Percentiles rank a stretch among this genome's conserved stretches.
These are phyloP conservation scores for Acropternis orthonyx DNA, from an alignment of 2,797 vertebrate genomes.

Conservation along the genomic window DNA sequence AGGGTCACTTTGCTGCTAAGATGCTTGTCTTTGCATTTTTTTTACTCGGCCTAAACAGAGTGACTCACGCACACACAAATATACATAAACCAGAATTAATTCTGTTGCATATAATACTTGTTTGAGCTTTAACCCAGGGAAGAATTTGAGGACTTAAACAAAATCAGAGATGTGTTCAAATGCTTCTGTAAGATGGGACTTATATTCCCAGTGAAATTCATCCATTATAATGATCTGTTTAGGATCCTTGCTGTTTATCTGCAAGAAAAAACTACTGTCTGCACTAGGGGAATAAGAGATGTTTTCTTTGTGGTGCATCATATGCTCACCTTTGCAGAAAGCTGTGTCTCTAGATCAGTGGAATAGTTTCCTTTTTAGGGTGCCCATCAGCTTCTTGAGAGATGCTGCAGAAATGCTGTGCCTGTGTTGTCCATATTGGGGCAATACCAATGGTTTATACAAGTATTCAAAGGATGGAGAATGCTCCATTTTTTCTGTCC, in stretches of 20 bases:
- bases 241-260: neutral
- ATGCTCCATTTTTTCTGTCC: neutral
- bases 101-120: neutral
- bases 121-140: neutral
- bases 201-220: neutral
- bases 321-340: neutral
- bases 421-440: neutral
- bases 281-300: neutral
- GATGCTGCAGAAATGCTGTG: neutral
- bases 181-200: neutral
- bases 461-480: neutral
- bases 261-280: neutral
- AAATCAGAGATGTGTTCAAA: neutral
- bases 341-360: neutral
- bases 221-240: neutral
- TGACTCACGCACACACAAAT: neutral
- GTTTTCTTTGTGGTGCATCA: neutral
- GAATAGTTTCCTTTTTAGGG: neutral
- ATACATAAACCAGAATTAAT: conserved; percentile 4
- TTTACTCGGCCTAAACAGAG: conserved; percentile 43
- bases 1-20: conserved; percentile 60
- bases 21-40: conserved; percentile 47
- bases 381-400: neutral
- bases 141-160: neutral
- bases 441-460: neutral